Percentiles rank a stretch among this genome's conserved stretches.
These are phyloP conservation scores for Metopia argyrocephala DNA, from an alignment of 2,888 invertebrate genomes.

Conservation along the genomic window DNA sequence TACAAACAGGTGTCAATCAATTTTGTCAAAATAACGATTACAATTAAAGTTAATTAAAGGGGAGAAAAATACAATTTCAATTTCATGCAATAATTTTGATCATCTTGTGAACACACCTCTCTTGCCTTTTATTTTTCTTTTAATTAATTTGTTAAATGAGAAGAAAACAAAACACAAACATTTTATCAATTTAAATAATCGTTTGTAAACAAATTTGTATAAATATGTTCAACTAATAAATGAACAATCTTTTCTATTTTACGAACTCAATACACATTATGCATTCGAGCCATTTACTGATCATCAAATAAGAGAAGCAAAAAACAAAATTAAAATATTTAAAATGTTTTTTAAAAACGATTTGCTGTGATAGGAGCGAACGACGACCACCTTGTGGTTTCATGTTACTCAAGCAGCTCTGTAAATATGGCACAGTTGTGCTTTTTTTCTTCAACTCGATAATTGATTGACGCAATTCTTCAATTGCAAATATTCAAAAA, in stretches of 20 bases:
- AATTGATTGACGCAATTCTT: slow-evolving; percentile 63
- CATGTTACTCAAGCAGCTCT: slow-evolving; percentile 3
- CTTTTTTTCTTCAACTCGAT: slow-evolving; percentile 43
- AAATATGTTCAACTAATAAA: too few species aligned
- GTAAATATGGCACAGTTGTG: slow-evolving; percentile 60
- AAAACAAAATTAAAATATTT: not conserved
- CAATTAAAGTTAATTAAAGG: too few species aligned
- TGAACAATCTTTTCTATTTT: too few species aligned
- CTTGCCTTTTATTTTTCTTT: slow-evolving; percentile 11
- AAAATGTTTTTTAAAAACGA: not conserved
- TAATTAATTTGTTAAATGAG: slow-evolving; percentile 39
- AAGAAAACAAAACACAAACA: slow-evolving; percentile 17
- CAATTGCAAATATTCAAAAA: slow-evolving; percentile 54
- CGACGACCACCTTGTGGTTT: slow-evolving; percentile 3
- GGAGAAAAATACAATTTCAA: too few species aligned
- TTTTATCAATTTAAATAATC: slow-evolving; percentile 45
- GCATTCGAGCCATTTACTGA: not conserved
- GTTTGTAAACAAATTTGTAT: not conserved
- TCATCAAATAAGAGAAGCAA: not conserved
- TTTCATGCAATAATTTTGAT: too few species aligned
- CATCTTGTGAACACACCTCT: too few species aligned
- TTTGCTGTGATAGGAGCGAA: slow-evolving; percentile 13
- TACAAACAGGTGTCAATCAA: too few species aligned
- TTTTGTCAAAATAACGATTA: too few species aligned
- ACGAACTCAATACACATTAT: too few species aligned